Evolutionary conservation across 2,888 invertebrate genomes (phyloP).

Genomic region (Torymus auratus): DNA sequence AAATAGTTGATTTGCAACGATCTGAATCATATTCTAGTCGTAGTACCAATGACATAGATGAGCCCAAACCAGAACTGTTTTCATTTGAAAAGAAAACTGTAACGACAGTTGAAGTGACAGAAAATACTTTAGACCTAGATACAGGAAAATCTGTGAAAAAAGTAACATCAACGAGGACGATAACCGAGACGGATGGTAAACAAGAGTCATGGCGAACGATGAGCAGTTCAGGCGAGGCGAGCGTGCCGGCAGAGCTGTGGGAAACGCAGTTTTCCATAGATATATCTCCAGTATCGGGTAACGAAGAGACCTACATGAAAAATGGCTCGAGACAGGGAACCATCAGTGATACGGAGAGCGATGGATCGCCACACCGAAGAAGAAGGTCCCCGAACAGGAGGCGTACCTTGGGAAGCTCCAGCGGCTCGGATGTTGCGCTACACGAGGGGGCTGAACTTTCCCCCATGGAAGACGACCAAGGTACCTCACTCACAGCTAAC

Average conservation of each 20-base stretch:
- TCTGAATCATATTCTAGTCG: background rate
- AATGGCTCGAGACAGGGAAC: constrained; percentile 70
- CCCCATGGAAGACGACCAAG: constrained; percentile 81
- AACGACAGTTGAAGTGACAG: constrained; percentile 5
- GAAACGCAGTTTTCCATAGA: constrained; percentile 72
- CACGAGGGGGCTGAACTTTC: constrained; percentile 82
- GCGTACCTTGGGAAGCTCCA: constrained; percentile 81
- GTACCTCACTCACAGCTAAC: constrained; percentile 78
- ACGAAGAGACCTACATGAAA: constrained; percentile 70
- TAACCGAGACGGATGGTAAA: constrained; percentile 61
- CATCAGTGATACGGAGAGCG: constrained; percentile 75
- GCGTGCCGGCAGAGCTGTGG: constrained; percentile 64
- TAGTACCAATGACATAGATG: background rate
- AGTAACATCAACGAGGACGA: background rate
- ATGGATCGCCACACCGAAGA: constrained; percentile 70
- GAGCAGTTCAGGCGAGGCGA: constrained; percentile 54
- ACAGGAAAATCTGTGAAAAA: background rate
- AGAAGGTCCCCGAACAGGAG: constrained; percentile 72
- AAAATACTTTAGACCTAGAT: background rate
- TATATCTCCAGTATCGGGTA: constrained; percentile 73
- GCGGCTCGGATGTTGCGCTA: constrained; percentile 82
- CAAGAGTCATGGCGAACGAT: constrained; percentile 67
- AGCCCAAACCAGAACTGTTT: background rate
- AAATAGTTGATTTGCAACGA: background rate
- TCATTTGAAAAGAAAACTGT: background rate